Evolutionary conservation across 2,113 vertebrate species (phyloP).

Genomic region (Lota lota): DNA sequence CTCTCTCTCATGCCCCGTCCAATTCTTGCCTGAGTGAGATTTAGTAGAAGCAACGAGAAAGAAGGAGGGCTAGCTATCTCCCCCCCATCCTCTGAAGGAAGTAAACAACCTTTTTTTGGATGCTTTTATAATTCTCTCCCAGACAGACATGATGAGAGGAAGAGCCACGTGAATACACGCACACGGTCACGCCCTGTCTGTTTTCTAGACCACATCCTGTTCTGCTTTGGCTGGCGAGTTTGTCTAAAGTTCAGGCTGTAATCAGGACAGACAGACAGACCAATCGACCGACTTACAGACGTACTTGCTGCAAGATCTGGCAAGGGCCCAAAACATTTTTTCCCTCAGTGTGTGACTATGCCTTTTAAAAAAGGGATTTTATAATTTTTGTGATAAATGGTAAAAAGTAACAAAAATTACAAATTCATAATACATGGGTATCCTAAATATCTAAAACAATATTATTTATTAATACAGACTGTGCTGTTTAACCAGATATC

Average conservation of each 20-base stretch:
- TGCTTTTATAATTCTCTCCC: slow-evolving; percentile 35
- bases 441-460: too few species aligned
- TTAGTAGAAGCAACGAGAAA: slow-evolving; percentile 11
- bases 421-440: too few species aligned
- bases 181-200: slow-evolving; percentile 63
- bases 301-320: too few species aligned
- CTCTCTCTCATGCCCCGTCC: slow-evolving; percentile 9
- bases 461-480: too few species aligned
- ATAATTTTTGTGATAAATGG: too few species aligned
- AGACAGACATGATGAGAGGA: slow-evolving; percentile 33
- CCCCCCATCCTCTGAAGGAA: slow-evolving; percentile 44
- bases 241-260: slow-evolving; percentile 48
- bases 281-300: not conserved
- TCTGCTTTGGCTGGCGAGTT: slow-evolving; percentile 47
- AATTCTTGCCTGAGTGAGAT: slow-evolving; percentile 37
- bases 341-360: too few species aligned
- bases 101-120: slow-evolving; percentile 53
- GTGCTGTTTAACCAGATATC: too few species aligned
- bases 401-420: too few species aligned
- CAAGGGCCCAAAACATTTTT: too few species aligned
- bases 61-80: slow-evolving; percentile 5
- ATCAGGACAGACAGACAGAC: slow-evolving; percentile 27
- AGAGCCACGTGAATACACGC: slow-evolving; percentile 14
- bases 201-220: slow-evolving; percentile 69
- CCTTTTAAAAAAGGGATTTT: too few species aligned